Base-by-base conservation (phyloP, 2,888 invertebrate genomes). In the Halictus quadricinctus region DNA sequence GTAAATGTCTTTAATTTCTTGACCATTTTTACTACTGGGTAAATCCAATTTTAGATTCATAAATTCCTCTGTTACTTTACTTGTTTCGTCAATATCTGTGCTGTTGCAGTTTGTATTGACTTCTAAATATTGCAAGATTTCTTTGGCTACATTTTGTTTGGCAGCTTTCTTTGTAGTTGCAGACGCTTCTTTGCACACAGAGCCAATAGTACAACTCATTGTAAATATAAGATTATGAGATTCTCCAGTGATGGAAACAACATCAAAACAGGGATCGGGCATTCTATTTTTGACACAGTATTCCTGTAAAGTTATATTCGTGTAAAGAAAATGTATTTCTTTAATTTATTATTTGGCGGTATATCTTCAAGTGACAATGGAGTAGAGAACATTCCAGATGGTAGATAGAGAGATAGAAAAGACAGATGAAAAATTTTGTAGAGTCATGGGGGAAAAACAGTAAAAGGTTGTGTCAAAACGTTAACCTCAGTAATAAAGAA, bases 151-250 rank as follows among this genome's bases (percentile, higher is more conserved):
- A 21, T n/a, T 1, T 1, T 85, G 85, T 54, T 85, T 85, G 2
- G 77, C 89, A 10, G 41, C n/a, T 29, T 86, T 89, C 73, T 89
- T 89, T 15, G 74, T 70, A 6, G 2, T 46, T 18, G 48, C 79
- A 2, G 60, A 15, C 1, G n/a, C 84, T 60, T 58, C 21, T 18
- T 58, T 29, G 6, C 5, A 3, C 6, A 58, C 1, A 12, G 76
- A 15, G 5, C 41, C 70, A 7, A 85, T 4, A 0, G 21, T 48
- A 21, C 77, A 83, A 25, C 64, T 36, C 10, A 85, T 72, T 0
- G n/a, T 77, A 48, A 83, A 87, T 13, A 0, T 13, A 15, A 1
- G 41, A 12, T 4, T 5, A n/a, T 85, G 83, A 15, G 36, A 0
- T 3, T 10, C 13, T 41, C 87, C 87, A 21, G 5, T 46, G 0